Evolutionary conservation across 2,113 vertebrate species (phyloP).

Genomic region (Neolamprologus toae): DNA sequence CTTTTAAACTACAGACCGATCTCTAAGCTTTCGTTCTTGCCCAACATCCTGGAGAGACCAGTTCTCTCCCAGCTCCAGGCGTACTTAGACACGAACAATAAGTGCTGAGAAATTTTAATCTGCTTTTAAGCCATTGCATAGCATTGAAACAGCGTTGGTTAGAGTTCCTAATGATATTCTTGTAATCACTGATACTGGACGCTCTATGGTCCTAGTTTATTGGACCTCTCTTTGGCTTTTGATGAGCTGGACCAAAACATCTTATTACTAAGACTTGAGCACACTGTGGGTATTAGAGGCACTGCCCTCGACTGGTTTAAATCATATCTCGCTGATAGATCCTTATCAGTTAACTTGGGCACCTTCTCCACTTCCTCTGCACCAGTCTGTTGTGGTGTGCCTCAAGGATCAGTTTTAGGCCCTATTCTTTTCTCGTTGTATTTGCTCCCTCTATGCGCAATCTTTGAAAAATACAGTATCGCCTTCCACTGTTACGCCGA

Average conservation of each 20-base stretch:
- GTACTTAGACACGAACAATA: no score
- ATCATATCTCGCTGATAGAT: accelerated
- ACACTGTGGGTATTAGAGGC: no score
- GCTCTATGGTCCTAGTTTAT: neutral
- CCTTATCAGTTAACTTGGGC: accelerated
- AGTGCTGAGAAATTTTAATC: neutral
- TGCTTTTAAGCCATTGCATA: neutral
- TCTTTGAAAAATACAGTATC: no score
- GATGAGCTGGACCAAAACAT: no score
- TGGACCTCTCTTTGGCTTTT: no score
- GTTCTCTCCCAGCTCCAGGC: neutral
- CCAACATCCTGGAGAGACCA: neutral
- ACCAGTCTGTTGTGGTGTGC: accelerated
- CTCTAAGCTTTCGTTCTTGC: neutral
- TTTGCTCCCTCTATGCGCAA: accelerated
- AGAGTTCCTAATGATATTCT: neutral
- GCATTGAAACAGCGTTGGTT: accelerated
- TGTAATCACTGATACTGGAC: neutral
- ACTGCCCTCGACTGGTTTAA: neutral
- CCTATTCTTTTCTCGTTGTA: accelerated
- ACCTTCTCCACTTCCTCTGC: accelerated
- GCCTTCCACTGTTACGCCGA: accelerated
- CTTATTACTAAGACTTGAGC: no score
- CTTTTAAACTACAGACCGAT: accelerated
- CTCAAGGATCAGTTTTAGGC: no score